Evolutionary conservation across 2,113 vertebrate genomes (phyloP).

Genomic region (Malaclemys terrapin): DNA sequence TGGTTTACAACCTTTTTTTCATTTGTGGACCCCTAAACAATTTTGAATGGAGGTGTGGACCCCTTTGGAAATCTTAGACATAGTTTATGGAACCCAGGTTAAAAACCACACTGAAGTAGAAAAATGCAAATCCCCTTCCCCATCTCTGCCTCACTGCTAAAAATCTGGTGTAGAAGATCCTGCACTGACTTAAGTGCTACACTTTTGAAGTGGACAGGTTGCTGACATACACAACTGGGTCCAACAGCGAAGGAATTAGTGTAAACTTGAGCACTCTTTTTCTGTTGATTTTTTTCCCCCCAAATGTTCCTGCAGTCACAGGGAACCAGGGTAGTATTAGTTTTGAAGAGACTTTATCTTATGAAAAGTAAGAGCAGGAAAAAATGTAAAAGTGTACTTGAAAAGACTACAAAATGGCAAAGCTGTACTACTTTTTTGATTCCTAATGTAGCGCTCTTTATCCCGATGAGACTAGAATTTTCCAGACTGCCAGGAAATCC

Average conservation of each 20-base stretch:
- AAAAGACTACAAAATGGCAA: background rate
- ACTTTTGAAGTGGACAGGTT: constrained; percentile 36
- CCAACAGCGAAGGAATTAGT: constrained; percentile 33
- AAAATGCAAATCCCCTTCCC: constrained; percentile 40
- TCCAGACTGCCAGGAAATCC: background rate
- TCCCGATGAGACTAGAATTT: background rate
- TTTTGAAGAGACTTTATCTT: background rate
- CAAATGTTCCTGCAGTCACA: background rate
- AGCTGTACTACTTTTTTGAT: constrained; percentile 12
- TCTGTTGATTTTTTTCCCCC: background rate
- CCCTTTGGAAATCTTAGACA: background rate
- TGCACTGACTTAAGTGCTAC: constrained; percentile 32
- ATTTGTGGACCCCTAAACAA: background rate
- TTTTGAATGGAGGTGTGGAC: background rate
- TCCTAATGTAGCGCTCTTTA: background rate
- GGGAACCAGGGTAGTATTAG: background rate
- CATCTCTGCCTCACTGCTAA: constrained; percentile 68
- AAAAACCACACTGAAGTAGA: background rate
- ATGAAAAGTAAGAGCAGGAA: background rate
- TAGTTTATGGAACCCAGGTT: background rate
- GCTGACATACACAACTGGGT: constrained; percentile 28
- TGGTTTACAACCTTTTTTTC: background rate
- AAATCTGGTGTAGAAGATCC: constrained; percentile 44
- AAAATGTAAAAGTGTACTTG: background rate
- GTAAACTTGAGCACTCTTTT: constrained; percentile 31